Percentiles rank a stretch among this genome's conserved stretches.
Evolutionary conservation across 2,113 vertebrate genomes (phyloP).

Genomic region (Epinephelus fuscoguttatus): DNA sequence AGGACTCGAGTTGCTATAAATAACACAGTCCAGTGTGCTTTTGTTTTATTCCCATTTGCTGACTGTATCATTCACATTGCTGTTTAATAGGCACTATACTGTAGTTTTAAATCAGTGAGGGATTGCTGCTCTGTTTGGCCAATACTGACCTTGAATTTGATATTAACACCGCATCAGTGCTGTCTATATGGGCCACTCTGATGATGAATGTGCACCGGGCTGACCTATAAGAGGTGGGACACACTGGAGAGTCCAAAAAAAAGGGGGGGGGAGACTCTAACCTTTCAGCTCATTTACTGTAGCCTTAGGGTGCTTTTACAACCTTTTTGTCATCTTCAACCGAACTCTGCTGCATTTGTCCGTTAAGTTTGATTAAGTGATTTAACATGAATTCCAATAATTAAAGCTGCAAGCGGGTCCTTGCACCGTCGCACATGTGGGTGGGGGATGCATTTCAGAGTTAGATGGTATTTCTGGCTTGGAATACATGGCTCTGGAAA

Average conservation of each 20-base stretch:
- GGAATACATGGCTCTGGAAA: too few species aligned
- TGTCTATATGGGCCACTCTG: slow-evolving; percentile 16
- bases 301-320: slow-evolving; percentile 29
- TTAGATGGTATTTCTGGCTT: too few species aligned
- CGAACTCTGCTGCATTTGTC: not conserved
- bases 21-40: not conserved
- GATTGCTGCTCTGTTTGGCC: slow-evolving; percentile 2
- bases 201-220: slow-evolving; percentile 54
- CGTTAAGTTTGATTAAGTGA: not conserved
- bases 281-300: slow-evolving; percentile 41
- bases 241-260: slow-evolving; percentile 13
- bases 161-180: slow-evolving; percentile 37
- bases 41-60: not conserved
- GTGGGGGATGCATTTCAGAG: not conserved
- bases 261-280: not conserved
- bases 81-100: not conserved
- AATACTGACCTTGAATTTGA: slow-evolving; percentile 34
- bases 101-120: slow-evolving; percentile 16
- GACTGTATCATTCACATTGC: not conserved
- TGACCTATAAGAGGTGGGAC: slow-evolving; percentile 37
- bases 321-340: not conserved
- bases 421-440: too few species aligned
- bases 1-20: not conserved
- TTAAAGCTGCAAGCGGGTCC: not conserved
- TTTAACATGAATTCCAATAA: not conserved